These are phyloP conservation scores for Drosophila ambigua DNA, from an alignment of 1,140 invertebrate genomes.

Conservation along the genomic window DNA sequence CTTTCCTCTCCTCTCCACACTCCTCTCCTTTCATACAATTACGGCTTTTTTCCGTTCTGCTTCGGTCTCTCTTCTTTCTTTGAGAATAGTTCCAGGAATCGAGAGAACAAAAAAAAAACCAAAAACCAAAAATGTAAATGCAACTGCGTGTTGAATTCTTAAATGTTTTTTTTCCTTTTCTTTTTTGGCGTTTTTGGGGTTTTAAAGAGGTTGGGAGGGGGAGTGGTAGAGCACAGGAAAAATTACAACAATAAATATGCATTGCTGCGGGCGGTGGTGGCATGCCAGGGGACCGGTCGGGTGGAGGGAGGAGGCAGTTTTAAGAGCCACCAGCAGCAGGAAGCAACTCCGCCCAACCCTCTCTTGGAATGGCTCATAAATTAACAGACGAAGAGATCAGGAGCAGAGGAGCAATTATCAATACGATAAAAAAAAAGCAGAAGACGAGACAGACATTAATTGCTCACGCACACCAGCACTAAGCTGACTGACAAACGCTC, in stretches of 20 bases:
- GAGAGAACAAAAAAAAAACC: slow-evolving; percentile 9
- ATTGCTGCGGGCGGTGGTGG: slow-evolving; percentile 6
- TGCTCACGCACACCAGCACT: slow-evolving; percentile 8
- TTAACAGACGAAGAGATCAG: slow-evolving; percentile 19
- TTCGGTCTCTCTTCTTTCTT: slow-evolving; percentile 14
- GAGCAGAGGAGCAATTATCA: slow-evolving; percentile 42
- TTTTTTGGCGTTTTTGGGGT: slow-evolving; percentile 3
- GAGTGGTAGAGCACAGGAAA: slow-evolving; percentile 4
- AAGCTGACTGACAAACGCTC: background rate
- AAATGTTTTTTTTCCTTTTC: slow-evolving; percentile 26
- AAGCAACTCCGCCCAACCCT: background rate
- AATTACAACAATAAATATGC: slow-evolving; percentile 62
- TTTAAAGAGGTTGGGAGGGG: background rate
- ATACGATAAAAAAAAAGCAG: slow-evolving; percentile 8
- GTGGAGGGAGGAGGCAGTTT: background rate
- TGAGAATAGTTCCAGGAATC: slow-evolving; percentile 60
- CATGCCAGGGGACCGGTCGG: background rate
- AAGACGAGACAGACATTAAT: slow-evolving; percentile 19
- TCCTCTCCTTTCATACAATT: slow-evolving; percentile 3
- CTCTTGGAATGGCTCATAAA: slow-evolving; percentile 29
- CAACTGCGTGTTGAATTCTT: slow-evolving; percentile 71
- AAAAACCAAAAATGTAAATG: slow-evolving; percentile 55
- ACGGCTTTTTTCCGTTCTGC: slow-evolving; percentile 8
- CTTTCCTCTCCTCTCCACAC: slow-evolving; percentile 1
- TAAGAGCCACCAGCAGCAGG: slow-evolving; percentile 12